Conservation (phyloP, 1,140 invertebrate genomes). For the Polyergus mexicanus region DNA sequence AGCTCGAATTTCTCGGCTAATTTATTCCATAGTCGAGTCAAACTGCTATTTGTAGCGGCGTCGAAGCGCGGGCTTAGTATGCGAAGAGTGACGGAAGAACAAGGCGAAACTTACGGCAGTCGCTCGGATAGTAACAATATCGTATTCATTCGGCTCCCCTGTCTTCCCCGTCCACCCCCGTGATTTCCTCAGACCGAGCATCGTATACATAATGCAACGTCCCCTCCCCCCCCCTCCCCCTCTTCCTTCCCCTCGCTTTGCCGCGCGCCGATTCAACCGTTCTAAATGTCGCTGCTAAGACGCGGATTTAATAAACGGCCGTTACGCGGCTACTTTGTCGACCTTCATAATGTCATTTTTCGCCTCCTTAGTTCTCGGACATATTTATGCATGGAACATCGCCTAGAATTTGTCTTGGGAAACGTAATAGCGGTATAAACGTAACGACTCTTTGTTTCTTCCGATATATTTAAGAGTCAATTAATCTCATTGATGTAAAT, state of each 20-base stretch:
- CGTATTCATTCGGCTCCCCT: constrained; percentile 75
- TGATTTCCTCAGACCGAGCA: constrained; percentile 51
- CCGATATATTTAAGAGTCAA: not conserved
- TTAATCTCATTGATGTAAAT: not conserved
- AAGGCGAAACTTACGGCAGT: constrained; percentile 66
- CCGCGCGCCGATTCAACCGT: constrained; percentile 27
- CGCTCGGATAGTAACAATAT: constrained; percentile 76
- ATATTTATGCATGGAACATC: constrained; percentile 32
- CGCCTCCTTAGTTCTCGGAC: constrained; percentile 29
- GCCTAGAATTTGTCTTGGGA: not conserved
- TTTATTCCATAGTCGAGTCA: constrained; percentile 77
- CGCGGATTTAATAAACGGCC: constrained; percentile 77
- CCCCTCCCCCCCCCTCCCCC: constrained; percentile 14
- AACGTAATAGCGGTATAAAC: not conserved
- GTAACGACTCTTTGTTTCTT: not conserved
- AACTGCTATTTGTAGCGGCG: constrained; percentile 70
- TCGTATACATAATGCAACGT: constrained; percentile 73
- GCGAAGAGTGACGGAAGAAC: constrained; percentile 20
- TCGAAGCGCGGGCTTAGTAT: constrained; percentile 19
- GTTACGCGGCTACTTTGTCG: constrained; percentile 57
- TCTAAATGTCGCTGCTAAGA: constrained; percentile 36
- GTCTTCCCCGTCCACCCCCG: not conserved
- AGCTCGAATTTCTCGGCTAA: constrained; percentile 70
- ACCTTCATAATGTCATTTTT: constrained; percentile 54
- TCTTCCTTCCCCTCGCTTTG: not conserved